A percentile compares a stretch with the other conserved stretches of the same genome.
Conservation (phyloP, 2,888 invertebrate genomes). For the Willowsia nigromaculata region DNA sequence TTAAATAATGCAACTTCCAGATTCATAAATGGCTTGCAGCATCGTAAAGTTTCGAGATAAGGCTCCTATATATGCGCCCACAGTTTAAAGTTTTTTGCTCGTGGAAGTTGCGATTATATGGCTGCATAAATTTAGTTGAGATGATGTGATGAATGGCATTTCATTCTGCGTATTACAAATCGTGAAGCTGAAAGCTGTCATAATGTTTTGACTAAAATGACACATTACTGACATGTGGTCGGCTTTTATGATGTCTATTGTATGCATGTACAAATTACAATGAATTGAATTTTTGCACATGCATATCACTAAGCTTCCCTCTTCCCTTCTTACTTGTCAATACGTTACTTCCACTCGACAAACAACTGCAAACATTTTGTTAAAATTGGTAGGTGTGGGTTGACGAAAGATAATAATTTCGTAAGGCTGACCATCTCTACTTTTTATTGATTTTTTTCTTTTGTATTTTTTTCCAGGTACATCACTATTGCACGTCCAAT, state of each 20-base stretch:
- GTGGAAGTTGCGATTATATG: neutral
- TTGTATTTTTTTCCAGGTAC: conserved; percentile 72
- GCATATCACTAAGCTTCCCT: neutral
- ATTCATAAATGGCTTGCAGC: no score
- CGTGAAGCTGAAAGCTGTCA: conserved; percentile 42
- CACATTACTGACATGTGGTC: conserved; percentile 62
- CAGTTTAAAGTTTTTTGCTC: neutral
- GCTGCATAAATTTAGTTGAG: conserved; percentile 1
- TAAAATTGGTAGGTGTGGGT: conserved; percentile 32
- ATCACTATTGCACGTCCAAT: conserved; percentile 78
- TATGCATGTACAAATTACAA: neutral
- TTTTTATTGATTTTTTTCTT: conserved; percentile 7
- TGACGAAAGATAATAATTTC: conserved; percentile 31
- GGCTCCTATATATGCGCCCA: neutral
- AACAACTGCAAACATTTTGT: neutral
- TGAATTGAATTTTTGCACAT: neutral
- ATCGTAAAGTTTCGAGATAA: no score
- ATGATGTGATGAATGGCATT: conserved; percentile 37
- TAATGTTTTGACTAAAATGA: conserved; percentile 61
- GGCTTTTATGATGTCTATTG: conserved; percentile 21
- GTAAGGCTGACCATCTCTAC: conserved; percentile 18
- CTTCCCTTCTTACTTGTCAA: conserved; percentile 28
- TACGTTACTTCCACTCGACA: neutral
- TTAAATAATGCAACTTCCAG: no score
- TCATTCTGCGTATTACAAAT: conserved; percentile 5